Evolutionary conservation across 2,888 invertebrate genomes (phyloP), one percentile per base, ranked within the genome.

Genomic region (Plusia festucae): DNA sequence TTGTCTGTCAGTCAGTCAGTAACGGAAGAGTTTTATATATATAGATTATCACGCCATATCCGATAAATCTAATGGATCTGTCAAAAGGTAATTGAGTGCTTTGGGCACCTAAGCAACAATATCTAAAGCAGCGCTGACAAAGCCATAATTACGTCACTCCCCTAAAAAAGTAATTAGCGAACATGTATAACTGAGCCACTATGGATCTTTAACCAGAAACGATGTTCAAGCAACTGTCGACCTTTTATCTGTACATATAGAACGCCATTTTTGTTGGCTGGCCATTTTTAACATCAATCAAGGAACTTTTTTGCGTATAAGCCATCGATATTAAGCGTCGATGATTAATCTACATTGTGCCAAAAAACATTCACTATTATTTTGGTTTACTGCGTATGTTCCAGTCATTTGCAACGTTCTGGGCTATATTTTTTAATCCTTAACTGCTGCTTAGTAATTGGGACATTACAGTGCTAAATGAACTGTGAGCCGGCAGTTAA

Each of bases 291-390:
- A 73, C 81, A 81, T 81, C 79, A 76, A 81, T 79, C 79, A 79
- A 72, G 67, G 58, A 65, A 72, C 64, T 66, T 79, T 81, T 81
- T 81, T 78, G 76, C 69, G 76, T 71, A 69, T 75, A 78, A 65
- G 65, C 73, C 60, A 78, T 79, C 81, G 67, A 81, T 79, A 78
- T 79, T 81, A 81, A 75, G 60, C 76, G 60, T 22, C 53, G 66
- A 79, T 79, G 79, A 79, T 78, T 79, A 81, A 79, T 79, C 73
- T 78, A 68, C 62, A 69, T 60, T 81, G 75, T 81, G 66, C 60
- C 70, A 75, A 70, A 80, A 76, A 75, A 78, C 63, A 60, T 55
- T 52, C 51, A 72, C 72, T 68, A 72, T 70, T 65, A 65, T 70
- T 70, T 67, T 56, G 58, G 53, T 67, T 57, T 67, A 67, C 63